phyloP scores from a whole-genome alignment of 2,888 invertebrate species.

The Orchesella flavescens region DNA sequence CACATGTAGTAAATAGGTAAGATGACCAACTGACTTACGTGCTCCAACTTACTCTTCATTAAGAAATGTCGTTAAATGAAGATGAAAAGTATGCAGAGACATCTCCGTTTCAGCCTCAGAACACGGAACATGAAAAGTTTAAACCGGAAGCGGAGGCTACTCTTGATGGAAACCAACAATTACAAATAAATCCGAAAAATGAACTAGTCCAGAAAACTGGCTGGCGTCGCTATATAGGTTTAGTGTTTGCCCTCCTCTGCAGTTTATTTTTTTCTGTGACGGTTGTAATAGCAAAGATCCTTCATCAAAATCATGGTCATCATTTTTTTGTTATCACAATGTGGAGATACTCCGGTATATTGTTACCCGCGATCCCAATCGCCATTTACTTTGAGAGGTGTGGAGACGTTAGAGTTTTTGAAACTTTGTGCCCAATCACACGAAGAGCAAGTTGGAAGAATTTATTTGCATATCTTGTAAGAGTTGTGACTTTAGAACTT shows the following conservation, averaged over 20 bases:
- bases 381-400: slow-evolving; percentile 29
- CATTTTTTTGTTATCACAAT: slow-evolving; percentile 47
- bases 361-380: slow-evolving; percentile 39
- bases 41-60: too few species aligned
- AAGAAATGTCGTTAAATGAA: too few species aligned
- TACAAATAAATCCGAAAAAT: too few species aligned
- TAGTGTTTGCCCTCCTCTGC: slow-evolving; percentile 31
- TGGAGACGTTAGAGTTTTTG: slow-evolving; percentile 38
- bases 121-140: too few species aligned
- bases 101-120: too few species aligned
- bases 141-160: too few species aligned
- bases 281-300: slow-evolving; percentile 25
- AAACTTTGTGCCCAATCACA: slow-evolving; percentile 46
- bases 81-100: too few species aligned
- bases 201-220: slow-evolving; percentile 14
- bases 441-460: slow-evolving; percentile 44
- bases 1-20: too few species aligned
- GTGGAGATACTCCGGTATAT: slow-evolving; percentile 45
- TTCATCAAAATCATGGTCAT: slow-evolving; percentile 23
- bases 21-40: too few species aligned
- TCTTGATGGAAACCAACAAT: too few species aligned
- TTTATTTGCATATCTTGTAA: slow-evolving; percentile 55
- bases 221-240: slow-evolving; percentile 43
- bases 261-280: slow-evolving; percentile 47
- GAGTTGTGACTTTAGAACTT: neutral